These are phyloP conservation scores for Drosophila kokeensis DNA, from an alignment of 2,888 invertebrate genomes.

Conservation along the genomic window DNA sequence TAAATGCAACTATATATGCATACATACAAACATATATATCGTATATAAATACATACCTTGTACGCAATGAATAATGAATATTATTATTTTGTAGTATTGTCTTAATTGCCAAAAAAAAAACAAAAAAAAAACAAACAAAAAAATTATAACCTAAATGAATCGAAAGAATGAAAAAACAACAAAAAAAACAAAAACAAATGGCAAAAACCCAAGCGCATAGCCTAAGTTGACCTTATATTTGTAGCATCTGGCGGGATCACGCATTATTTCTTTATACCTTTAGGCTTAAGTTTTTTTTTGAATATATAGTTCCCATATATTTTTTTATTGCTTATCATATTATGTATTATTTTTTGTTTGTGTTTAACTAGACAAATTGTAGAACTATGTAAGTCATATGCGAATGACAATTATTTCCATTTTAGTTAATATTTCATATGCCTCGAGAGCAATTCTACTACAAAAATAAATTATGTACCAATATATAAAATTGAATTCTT, in stretches of 20 bases:
- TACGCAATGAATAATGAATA: slow-evolving; percentile 34
- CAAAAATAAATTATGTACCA: slow-evolving; percentile 50
- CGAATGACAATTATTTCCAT: slow-evolving; percentile 52
- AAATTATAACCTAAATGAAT: neutral
- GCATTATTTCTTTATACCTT: slow-evolving; percentile 22
- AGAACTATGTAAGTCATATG: slow-evolving; percentile 29
- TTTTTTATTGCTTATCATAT: slow-evolving; percentile 7
- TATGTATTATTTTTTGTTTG: slow-evolving; percentile 21
- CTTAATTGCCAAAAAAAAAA: slow-evolving; percentile 46
- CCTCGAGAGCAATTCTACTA: slow-evolving; percentile 40
- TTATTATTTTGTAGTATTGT: slow-evolving; percentile 54
- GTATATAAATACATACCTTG: slow-evolving; percentile 6
- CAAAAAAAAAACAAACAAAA: slow-evolving; percentile 20
- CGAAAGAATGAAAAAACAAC: neutral
- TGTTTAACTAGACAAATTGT: slow-evolving; percentile 59
- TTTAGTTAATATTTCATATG: slow-evolving; percentile 54
- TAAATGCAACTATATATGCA: slow-evolving; percentile 36
- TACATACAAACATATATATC: neutral
- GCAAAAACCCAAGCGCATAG: slow-evolving; percentile 21
- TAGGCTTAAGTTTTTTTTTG: slow-evolving; percentile 13
- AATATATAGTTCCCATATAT: slow-evolving; percentile 3
- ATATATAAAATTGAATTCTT: slow-evolving; percentile 18
- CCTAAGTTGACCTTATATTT: slow-evolving; percentile 23
- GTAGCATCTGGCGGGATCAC: slow-evolving; percentile 26
- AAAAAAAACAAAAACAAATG: neutral